Evolutionary conservation across 2,113 vertebrate species (phyloP).

Genomic region (Oryzias woworae): DNA sequence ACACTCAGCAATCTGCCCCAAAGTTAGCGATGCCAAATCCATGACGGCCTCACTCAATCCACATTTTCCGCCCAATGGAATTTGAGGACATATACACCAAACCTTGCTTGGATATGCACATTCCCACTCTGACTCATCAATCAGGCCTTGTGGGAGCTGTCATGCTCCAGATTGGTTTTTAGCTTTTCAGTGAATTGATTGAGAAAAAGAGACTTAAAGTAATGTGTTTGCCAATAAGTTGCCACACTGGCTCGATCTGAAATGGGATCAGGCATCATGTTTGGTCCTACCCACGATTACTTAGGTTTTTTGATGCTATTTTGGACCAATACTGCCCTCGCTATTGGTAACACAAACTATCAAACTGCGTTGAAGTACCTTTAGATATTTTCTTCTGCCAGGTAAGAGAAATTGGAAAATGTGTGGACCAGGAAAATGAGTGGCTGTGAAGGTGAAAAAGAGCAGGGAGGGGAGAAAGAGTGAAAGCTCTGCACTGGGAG

Average conservation of each 20-base stretch:
- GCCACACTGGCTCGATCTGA: conserved; percentile 62
- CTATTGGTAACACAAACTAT: conserved; percentile 60
- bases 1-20: conserved; percentile 67
- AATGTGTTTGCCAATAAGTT: conserved; percentile 76
- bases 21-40: conserved; percentile 67
- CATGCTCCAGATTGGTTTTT: conserved; percentile 73
- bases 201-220: conserved; percentile 77
- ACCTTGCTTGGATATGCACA: conserved; percentile 75
- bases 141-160: conserved; percentile 71
- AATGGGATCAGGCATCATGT: conserved; percentile 64
- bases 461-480: conserved; percentile 18
- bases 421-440: conserved; percentile 40
- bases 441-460: conserved; percentile 34
- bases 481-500: conserved; percentile 30
- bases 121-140: conserved; percentile 69
- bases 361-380: conserved; percentile 56
- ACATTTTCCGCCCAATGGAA: conserved; percentile 76
- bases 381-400: conserved; percentile 55
- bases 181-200: conserved; percentile 75
- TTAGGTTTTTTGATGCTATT: conserved; percentile 54
- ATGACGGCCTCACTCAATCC: conserved; percentile 76
- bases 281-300: conserved; percentile 50
- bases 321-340: conserved; percentile 41
- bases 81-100: conserved; percentile 70
- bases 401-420: conserved; percentile 50